These are phyloP conservation scores for Dermolepida albohirtum DNA, from an alignment of 2,888 invertebrate species.

Conservation along the genomic window DNA sequence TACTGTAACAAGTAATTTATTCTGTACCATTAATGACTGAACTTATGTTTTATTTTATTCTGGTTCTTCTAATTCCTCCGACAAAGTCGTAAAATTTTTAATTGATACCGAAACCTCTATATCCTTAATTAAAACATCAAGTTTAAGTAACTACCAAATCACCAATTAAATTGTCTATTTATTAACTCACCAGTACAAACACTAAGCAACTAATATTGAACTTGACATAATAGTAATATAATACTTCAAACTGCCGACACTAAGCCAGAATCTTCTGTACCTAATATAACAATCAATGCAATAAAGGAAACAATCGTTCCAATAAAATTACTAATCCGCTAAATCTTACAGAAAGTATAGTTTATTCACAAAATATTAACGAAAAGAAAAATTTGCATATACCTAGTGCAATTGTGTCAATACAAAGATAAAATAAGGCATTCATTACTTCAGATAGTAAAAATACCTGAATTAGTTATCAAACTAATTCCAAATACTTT, in stretches of 20 bases:
- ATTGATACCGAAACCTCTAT: constrained; percentile 50
- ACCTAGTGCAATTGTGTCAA: constrained; percentile 11
- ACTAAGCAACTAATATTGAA: constrained; percentile 2
- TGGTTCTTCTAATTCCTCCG: constrained; percentile 23
- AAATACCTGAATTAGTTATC: not conserved
- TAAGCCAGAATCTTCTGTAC: constrained; percentile 2
- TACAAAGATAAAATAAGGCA: not conserved
- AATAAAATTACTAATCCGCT: too few relatives aligned
- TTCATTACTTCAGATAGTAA: not conserved
- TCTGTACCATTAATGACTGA: not conserved
- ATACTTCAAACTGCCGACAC: not conserved
- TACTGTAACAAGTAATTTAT: too few relatives aligned
- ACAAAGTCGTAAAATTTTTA: constrained; percentile 48
- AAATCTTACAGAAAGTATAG: not conserved
- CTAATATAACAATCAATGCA: not conserved
- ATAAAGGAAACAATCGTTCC: not conserved
- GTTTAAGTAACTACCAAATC: not conserved
- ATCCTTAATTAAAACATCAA: constrained; percentile 46
- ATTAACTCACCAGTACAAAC: not conserved
- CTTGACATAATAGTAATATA: not conserved
- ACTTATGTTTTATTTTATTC: constrained; percentile 6
- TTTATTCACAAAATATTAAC: not conserved
- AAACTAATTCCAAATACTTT: too few relatives aligned
- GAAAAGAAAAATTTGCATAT: not conserved
- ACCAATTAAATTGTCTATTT: not conserved